A percentile compares a stretch with the other conserved stretches of the same genome.
Evolutionary conservation across 2,797 vertebrate genomes (phyloP).

Genomic region (Betta splendens): DNA sequence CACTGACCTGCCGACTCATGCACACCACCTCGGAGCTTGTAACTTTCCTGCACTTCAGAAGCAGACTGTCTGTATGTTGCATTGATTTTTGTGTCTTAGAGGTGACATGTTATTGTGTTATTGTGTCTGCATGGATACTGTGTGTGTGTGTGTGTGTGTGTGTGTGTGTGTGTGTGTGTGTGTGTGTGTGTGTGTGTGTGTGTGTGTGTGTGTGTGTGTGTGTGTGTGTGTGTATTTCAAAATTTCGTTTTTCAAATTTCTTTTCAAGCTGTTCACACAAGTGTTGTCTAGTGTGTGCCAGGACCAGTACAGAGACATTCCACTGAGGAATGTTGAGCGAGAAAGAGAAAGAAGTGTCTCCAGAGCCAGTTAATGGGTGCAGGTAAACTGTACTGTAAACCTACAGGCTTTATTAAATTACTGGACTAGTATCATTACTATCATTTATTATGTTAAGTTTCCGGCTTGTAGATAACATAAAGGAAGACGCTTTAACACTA

Average conservation of each 20-base stretch:
- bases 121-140: too few species aligned
- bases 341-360: neutral
- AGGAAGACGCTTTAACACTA: too few species aligned
- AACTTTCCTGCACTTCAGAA: constrained; percentile 69
- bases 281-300: constrained; percentile 31
- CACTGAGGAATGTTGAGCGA: constrained; percentile 32
- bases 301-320: constrained; percentile 27
- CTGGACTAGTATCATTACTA: too few species aligned
- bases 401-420: too few species aligned
- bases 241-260: constrained; percentile 32
- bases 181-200: constrained; percentile 26
- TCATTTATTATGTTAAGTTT: too few species aligned
- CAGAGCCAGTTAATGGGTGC: neutral
- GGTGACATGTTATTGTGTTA: constrained; percentile 49
- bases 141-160: too few species aligned
- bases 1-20: constrained; percentile 48
- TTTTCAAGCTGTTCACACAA: constrained; percentile 6
- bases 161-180: too few species aligned
- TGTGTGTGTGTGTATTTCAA: constrained; percentile 21
- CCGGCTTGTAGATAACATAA: too few species aligned
- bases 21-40: constrained; percentile 53
- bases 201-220: constrained; percentile 16
- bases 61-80: constrained; percentile 45
- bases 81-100: constrained; percentile 58
- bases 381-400: too few species aligned